Base-by-base conservation (phyloP, 2,113 vertebrate genomes). In the Gymnobelideus leadbeateri region DNA sequence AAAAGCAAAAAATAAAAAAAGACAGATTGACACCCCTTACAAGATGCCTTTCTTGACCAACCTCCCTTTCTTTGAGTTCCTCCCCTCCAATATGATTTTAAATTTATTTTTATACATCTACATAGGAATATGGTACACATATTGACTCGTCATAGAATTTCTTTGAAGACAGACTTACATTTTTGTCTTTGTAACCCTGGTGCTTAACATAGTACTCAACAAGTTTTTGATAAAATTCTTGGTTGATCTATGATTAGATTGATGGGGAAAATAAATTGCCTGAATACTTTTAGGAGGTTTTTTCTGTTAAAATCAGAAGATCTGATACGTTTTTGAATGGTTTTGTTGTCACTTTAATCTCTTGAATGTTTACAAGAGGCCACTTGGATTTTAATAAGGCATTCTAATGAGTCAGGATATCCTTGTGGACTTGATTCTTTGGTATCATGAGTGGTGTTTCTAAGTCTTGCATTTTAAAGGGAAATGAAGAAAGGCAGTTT, bases 401-500 rank as follows among this genome's bases (percentile, higher is more conserved):
- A n/a, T 16, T 77, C 37, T 77, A 68, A 10, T 28, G 46, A 95
- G 92, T n/a, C 21, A 46, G 55, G 54, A 26, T 1, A 61, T 89
- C 52, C 94, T n/a, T 54, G 4, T 94, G 91, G 11, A 94, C 77
- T 93, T 53, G 49, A 11, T 25, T 92, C 92, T 89, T 93, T 77
- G 16, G 11, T 91, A 31, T 68, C 51, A 47, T 90, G 92, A 92
- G 77, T 55, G 31, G 2, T 26, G 43, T 5, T 47, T 89, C 89
- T 94, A n/a, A 84, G 7, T 43, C 49, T 52, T 54, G 3, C 92
- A 61, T 51, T 94, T 95, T 91, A 54, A 46, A 96, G 51, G 94
- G 51, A 54, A 28, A 77, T 49, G 53, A 93, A 89, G 90, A 57
- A 57, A 97, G 94, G 31, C 93, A 51, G 31, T 77, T 43, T 16